Conservation (phyloP, 2,113 vertebrate species). For the Prunella fulvescens region DNA sequence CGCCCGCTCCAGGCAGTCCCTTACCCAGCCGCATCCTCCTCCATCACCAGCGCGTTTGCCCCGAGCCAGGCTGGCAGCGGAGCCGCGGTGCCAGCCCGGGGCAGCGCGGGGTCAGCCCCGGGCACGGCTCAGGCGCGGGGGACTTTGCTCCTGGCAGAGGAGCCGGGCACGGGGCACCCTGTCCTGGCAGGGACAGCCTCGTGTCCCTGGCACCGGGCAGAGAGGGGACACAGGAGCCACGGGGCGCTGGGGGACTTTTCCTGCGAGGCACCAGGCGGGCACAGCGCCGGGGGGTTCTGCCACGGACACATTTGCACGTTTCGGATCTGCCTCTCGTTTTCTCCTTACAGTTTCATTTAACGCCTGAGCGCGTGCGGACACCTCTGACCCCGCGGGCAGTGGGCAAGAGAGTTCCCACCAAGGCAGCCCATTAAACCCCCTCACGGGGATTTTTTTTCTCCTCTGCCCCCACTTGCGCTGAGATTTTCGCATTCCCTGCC, state of each 20-base stretch:
- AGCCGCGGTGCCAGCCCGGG: rapidly evolving
- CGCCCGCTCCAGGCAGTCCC: rapidly evolving
- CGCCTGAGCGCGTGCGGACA: constrained; percentile 41
- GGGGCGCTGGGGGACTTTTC: rapidly evolving
- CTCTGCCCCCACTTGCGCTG: constrained; percentile 12
- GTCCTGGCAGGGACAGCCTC: rapidly evolving
- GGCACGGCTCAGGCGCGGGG: neutral
- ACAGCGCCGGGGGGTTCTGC: neutral
- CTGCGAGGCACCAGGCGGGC: rapidly evolving
- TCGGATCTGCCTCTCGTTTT: neutral
- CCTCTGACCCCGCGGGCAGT: constrained; percentile 51
- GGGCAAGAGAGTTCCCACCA: constrained; percentile 50
- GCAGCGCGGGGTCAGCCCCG: neutral
- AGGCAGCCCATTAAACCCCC: constrained; percentile 53
- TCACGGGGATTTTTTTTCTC: constrained; percentile 15
- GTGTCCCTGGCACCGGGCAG: rapidly evolving
- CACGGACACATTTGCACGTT: neutral
- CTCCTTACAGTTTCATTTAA: constrained; percentile 49
- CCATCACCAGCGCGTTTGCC: neutral
- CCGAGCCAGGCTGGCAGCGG: rapidly evolving
- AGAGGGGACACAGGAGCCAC: rapidly evolving
- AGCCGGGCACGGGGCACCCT: neutral
- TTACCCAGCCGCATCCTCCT: neutral
- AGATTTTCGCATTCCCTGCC: constrained; percentile 10
- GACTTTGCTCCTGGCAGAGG: neutral